phyloP scores from a whole-genome alignment of 2,113 vertebrate species.

The Sphaerodactylus townsendi region DNA sequence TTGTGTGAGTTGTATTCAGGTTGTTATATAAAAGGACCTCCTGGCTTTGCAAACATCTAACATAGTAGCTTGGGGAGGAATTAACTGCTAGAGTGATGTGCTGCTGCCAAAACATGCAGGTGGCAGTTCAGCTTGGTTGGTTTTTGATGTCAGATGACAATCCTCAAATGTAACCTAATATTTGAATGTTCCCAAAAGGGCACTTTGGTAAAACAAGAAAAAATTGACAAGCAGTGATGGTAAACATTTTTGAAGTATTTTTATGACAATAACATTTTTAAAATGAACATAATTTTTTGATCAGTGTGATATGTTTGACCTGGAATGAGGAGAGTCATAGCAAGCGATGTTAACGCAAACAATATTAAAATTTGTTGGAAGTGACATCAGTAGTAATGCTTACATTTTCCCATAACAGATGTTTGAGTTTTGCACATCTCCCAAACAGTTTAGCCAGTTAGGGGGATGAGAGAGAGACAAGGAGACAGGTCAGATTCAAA shows the following conservation, averaged over 20 bases:
- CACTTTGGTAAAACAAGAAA: not conserved
- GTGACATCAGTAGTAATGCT: not conserved
- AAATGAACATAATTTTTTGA: no score
- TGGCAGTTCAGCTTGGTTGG: not conserved
- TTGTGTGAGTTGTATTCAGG: not conserved
- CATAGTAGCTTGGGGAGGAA: rapidly evolving
- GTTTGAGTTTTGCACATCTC: not conserved
- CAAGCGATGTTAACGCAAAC: not conserved
- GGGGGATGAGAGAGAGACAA: no score
- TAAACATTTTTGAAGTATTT: not conserved
- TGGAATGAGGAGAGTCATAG: no score
- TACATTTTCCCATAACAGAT: not conserved
- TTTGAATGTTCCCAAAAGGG: not conserved
- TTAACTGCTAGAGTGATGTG: rapidly evolving
- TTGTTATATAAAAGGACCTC: not conserved
- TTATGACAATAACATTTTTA: no score
- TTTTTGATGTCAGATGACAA: not conserved
- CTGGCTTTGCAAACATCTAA: rapidly evolving
- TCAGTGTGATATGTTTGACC: no score
- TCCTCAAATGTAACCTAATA: not conserved
- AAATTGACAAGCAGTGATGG: no score
- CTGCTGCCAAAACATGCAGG: constrained; percentile 1
- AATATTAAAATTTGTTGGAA: not conserved
- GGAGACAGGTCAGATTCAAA: no score
- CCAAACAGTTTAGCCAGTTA: not conserved